These are phyloP conservation scores for Muntiacus muntjak DNA, from an alignment of 2,113 vertebrate species.

Conservation along the genomic window DNA sequence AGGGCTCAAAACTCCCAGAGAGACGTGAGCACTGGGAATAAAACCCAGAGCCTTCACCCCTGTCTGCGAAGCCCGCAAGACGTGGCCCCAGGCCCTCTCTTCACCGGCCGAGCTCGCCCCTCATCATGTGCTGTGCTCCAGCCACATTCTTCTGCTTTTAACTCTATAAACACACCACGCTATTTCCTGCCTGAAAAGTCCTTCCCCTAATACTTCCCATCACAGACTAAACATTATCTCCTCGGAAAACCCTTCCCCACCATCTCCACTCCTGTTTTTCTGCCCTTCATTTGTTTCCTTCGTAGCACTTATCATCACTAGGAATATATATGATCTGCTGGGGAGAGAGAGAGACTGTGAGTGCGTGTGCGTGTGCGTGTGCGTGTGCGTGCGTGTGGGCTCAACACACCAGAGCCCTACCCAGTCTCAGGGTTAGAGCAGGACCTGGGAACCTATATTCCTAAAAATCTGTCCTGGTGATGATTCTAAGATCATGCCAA, in stretches of 20 bases:
- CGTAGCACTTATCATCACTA: neutral
- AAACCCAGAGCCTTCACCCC: neutral
- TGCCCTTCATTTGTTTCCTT: neutral
- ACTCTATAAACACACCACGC: neutral
- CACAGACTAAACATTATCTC: neutral
- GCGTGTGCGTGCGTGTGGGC: rapidly evolving
- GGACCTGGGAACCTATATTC: neutral
- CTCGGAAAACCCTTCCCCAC: neutral
- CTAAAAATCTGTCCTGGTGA: neutral
- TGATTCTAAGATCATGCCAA: neutral
- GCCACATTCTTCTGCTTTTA: neutral
- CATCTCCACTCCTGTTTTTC: neutral
- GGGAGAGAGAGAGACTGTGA: neutral
- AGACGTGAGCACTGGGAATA: neutral
- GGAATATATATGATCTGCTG: neutral
- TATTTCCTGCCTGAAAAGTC: neutral
- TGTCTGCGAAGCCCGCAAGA: neutral
- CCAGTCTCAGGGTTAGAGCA: neutral
- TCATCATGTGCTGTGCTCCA: neutral
- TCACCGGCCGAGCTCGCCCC: neutral
- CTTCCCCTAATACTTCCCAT: neutral
- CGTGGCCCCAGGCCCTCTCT: neutral
- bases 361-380: no score
- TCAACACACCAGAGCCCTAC: neutral
- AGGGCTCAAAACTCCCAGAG: neutral